Conservation (phyloP, 2,888 invertebrate genomes). For the Phalera bucephala region DNA sequence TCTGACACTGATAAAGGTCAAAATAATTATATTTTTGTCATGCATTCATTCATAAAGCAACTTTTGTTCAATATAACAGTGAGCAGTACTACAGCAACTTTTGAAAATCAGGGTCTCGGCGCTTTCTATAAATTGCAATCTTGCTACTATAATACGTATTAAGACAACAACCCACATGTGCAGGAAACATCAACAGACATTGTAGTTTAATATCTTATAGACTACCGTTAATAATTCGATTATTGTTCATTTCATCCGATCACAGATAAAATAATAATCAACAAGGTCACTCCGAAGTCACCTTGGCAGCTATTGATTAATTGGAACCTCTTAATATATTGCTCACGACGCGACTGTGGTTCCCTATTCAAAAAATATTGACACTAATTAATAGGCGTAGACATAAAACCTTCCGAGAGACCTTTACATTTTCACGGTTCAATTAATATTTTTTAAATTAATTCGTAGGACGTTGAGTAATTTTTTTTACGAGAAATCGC, state of each 20-base stretch:
- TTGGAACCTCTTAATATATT: conserved; percentile 49
- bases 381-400: conserved; percentile 46
- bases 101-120: no score
- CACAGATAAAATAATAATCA: conserved; percentile 35
- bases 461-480: conserved; percentile 18
- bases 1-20: no score
- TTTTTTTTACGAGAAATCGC: conserved; percentile 29
- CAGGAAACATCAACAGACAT: conserved; percentile 33
- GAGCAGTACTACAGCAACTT: no score
- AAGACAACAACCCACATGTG: conserved; percentile 5
- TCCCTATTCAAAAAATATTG: conserved; percentile 46
- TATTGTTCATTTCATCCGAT: conserved; percentile 43
- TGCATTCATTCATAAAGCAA: no score
- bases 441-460: conserved; percentile 26
- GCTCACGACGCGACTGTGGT: conserved; percentile 49
- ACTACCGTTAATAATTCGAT: conserved; percentile 32
- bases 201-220: conserved; percentile 25
- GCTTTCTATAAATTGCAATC: no score
- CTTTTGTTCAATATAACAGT: no score
- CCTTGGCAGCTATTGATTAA: conserved; percentile 67
- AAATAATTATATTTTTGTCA: no score
- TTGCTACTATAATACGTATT: conserved; percentile 6
- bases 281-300: conserved; percentile 48
- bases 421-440: conserved; percentile 18
- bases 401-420: conserved; percentile 21